Evolutionary conservation across 1,140 invertebrate species (phyloP).

Genomic region (Drosophila sproati): DNA sequence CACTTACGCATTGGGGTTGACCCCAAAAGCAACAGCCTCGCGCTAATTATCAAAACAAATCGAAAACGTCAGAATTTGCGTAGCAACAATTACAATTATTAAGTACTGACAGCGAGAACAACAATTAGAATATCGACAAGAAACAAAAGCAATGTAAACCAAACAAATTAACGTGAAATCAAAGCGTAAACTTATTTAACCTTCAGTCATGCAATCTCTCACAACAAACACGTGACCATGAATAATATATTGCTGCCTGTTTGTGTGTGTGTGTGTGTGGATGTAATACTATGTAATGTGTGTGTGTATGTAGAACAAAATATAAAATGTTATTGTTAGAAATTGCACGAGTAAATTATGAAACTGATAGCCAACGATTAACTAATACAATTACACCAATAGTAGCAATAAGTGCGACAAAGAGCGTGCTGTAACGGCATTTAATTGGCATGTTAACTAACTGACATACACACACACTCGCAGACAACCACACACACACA

Average conservation of each 20-base stretch:
- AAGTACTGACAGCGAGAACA: conserved; percentile 9
- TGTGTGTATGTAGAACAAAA: neutral
- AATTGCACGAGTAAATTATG: conserved; percentile 21
- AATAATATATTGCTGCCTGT: conserved; percentile 27
- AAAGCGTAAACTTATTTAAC: conserved; percentile 76
- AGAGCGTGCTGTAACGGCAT: conserved; percentile 22
- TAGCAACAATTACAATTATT: conserved; percentile 22
- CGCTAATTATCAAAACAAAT: conserved; percentile 14
- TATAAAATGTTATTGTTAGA: conserved; percentile 21
- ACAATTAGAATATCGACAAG: conserved; percentile 33
- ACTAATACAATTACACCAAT: conserved; percentile 32
- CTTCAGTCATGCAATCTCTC: conserved; percentile 52
- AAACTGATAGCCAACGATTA: conserved; percentile 22
- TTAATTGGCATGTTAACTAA: conserved; percentile 24
- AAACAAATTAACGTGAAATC: conserved; percentile 74
- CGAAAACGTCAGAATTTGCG: conserved; percentile 13
- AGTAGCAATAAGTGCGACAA: neutral
- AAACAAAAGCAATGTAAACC: conserved; percentile 18
- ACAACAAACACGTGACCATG: conserved; percentile 71
- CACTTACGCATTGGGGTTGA: conserved; percentile 4
- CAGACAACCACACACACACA: neutral
- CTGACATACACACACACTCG: conserved; percentile 7
- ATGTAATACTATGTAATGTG: neutral
- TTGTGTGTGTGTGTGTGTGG: neutral
- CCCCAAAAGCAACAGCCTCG: conserved; percentile 20